These are phyloP conservation scores for Hydropsyche betteni DNA, from an alignment of 2,888 invertebrate genomes.

Conservation along the genomic window DNA sequence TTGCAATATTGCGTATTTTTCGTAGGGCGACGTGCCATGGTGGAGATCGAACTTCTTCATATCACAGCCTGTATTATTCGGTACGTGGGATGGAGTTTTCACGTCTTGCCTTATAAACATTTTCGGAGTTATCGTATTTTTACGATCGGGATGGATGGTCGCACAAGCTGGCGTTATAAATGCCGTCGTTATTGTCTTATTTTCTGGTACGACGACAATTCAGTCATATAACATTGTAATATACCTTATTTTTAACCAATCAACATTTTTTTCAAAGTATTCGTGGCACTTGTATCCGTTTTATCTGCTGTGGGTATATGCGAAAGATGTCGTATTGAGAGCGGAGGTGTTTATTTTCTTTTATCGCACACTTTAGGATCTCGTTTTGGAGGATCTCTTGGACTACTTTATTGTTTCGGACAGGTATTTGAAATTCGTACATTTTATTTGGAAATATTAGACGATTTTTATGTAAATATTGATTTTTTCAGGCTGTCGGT, in stretches of 20 bases:
- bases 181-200: conserved; percentile 82
- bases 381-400: conserved; percentile 90
- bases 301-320: conserved; percentile 96
- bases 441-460: background rate
- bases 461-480: background rate
- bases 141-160: conserved; percentile 97
- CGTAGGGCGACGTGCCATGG: conserved; percentile 84
- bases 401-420: conserved; percentile 94
- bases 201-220: conserved; percentile 68
- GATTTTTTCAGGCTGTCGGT: conserved; percentile 82
- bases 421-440: conserved; percentile 70
- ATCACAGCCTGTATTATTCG: conserved; percentile 94
- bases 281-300: conserved; percentile 90
- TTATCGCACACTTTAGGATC: conserved; percentile 94
- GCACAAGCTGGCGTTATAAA: conserved; percentile 86
- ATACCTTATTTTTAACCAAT: background rate
- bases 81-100: conserved; percentile 98
- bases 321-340: conserved; percentile 92
- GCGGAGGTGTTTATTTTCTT: conserved; percentile 97
- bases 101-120: conserved; percentile 97
- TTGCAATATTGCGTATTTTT: conserved; percentile 41
- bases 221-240: background rate
- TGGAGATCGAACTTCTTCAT: conserved; percentile 98
- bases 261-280: conserved; percentile 68
- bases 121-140: conserved; percentile 96